phyloP scores from a whole-genome alignment of 2,113 vertebrate species.

The Raja brachyura region DNA sequence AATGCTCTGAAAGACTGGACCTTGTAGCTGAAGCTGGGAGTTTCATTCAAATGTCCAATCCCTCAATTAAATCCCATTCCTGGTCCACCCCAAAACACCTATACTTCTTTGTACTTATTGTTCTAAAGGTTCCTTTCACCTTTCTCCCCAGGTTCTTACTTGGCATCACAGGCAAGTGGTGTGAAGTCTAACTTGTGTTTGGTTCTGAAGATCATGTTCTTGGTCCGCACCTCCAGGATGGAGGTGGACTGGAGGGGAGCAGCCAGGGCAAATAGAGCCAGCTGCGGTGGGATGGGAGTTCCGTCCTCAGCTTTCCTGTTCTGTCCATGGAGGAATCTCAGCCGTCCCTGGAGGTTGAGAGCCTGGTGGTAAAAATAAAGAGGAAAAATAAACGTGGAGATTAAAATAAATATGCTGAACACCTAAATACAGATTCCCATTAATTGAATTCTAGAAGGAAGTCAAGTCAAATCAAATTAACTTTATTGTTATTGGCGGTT shows the following conservation, averaged over 20 bases:
- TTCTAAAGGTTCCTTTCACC: too few species aligned
- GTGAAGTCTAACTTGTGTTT: constrained; percentile 70
- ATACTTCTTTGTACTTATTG: too few species aligned
- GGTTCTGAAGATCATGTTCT: constrained; percentile 61
- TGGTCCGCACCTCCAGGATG: constrained; percentile 61
- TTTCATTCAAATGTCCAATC: too few species aligned
- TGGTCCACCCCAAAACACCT: too few species aligned
- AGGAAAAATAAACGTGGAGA: too few species aligned
- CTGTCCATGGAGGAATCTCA: constrained; percentile 61
- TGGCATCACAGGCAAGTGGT: constrained; percentile 55
- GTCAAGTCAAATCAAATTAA: too few species aligned
- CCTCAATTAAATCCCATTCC: too few species aligned
- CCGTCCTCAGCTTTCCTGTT: constrained; percentile 46
- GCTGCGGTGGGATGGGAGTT: constrained; percentile 45
- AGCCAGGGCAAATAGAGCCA: constrained; percentile 58
- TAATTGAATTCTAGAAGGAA: too few species aligned
- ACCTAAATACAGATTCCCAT: too few species aligned
- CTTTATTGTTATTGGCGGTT: too few species aligned
- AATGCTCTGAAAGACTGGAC: neutral
- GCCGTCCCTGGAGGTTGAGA: constrained; percentile 61
- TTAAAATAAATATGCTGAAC: too few species aligned
- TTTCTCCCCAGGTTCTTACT: constrained; percentile 45
- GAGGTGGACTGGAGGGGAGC: constrained; percentile 55
- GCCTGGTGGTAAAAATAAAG: constrained; percentile 46
- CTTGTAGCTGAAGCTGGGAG: neutral